These are phyloP conservation scores for Galleria mellonella DNA, from an alignment of 1,140 invertebrate genomes.

Conservation along the genomic window DNA sequence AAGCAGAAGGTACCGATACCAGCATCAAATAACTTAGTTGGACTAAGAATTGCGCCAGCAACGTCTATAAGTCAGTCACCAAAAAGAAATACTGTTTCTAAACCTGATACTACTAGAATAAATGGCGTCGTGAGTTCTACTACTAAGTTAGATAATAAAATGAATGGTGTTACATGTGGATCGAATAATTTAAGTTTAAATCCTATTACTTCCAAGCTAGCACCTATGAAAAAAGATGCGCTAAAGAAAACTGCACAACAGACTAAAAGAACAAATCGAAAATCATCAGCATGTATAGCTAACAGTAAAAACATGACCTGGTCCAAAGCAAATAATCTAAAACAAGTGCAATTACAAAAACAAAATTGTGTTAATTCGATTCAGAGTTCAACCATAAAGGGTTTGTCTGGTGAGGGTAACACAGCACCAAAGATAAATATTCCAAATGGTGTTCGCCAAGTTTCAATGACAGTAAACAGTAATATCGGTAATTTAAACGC, in stretches of 20 bases:
- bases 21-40: slow-evolving; percentile 30
- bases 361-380: slow-evolving; percentile 53
- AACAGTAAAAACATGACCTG: slow-evolving; percentile 69
- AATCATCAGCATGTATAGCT: slow-evolving; percentile 65
- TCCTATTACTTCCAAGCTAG: slow-evolving; percentile 29
- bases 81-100: slow-evolving; percentile 32
- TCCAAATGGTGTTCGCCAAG: slow-evolving; percentile 55
- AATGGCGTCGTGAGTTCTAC: slow-evolving; percentile 57
- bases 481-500: slow-evolving; percentile 50
- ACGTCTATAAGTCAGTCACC: slow-evolving; percentile 30
- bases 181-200: slow-evolving; percentile 59
- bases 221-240: slow-evolving; percentile 39
- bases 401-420: slow-evolving; percentile 35
- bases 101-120: slow-evolving; percentile 35
- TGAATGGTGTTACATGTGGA: slow-evolving; percentile 61
- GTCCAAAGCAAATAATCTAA: slow-evolving; percentile 66
- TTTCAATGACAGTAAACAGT: slow-evolving; percentile 57
- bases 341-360: slow-evolving; percentile 61
- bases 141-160: slow-evolving; percentile 60
- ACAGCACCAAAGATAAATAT: slow-evolving; percentile 53
- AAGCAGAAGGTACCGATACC: slow-evolving; percentile 42
- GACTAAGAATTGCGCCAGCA: slow-evolving; percentile 38
- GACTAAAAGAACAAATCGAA: slow-evolving; percentile 56
- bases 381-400: slow-evolving; percentile 27
- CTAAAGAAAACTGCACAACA: slow-evolving; percentile 34